A percentile compares a stretch with the other conserved stretches of the same genome.
Conservation (phyloP, 2,113 vertebrate species). For the Proteles cristata region DNA sequence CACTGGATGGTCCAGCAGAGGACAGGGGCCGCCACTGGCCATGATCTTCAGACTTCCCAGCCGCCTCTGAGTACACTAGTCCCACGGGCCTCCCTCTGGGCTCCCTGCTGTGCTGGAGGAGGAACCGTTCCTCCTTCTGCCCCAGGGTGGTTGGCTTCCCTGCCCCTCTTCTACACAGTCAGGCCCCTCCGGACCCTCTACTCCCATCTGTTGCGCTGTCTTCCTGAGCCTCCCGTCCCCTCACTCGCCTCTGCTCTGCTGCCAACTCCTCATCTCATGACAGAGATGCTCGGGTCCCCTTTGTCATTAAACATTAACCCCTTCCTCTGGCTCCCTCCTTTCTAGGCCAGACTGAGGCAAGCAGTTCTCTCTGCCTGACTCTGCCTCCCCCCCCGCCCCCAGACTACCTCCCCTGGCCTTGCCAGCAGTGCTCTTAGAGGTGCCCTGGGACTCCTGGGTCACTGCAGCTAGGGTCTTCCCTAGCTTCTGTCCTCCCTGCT, state of each 20-base stretch:
- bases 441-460: neutral
- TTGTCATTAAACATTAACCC: neutral
- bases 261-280: neutral
- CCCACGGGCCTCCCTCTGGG: neutral
- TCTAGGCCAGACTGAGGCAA: neutral
- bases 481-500: fast-evolving
- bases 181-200: neutral
- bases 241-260: neutral
- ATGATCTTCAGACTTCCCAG: neutral
- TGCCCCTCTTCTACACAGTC: too few species aligned
- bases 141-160: neutral
- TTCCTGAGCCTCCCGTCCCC: too few species aligned
- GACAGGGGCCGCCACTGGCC: neutral
- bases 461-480: neutral
- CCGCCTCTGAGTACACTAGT: neutral
- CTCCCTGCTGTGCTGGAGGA: neutral
- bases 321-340: neutral
- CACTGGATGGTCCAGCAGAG: neutral
- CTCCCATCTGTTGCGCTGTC: neutral
- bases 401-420: neutral
- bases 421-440: too few species aligned
- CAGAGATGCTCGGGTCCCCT: neutral
- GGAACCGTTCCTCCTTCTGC: neutral
- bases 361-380: neutral
- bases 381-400: neutral